A percentile compares a stretch with the other conserved stretches of the same genome.
phyloP scores from a whole-genome alignment of 2,113 vertebrate genomes.

The Coptodon rendalli region DNA sequence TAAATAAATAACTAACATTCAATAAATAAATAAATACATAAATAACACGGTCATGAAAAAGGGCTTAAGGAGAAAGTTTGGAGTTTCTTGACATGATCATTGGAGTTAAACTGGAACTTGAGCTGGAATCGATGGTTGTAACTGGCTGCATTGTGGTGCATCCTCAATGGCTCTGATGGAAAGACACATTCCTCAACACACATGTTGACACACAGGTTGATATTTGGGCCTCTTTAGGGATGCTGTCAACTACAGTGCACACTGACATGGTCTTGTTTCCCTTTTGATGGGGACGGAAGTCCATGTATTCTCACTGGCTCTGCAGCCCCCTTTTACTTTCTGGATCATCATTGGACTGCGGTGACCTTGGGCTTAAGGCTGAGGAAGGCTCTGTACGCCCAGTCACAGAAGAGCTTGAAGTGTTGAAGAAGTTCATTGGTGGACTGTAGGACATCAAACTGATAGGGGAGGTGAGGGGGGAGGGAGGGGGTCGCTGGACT shows the following conservation, averaged over 20 bases:
- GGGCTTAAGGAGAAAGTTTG: constrained; percentile 33
- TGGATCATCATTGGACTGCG: constrained; percentile 49
- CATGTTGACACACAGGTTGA: constrained; percentile 9
- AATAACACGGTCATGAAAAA: constrained; percentile 69
- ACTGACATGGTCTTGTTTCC: constrained; percentile 28
- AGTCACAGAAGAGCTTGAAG: constrained; percentile 76
- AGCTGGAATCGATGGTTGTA: constrained; percentile 15
- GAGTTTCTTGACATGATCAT: constrained; percentile 7
- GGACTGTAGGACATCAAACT: constrained; percentile 68
- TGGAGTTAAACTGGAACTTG: constrained; percentile 26
- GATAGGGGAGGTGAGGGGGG: constrained; percentile 47
- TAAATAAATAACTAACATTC: constrained; percentile 75
- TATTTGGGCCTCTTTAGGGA: constrained; percentile 17
- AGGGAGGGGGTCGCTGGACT: constrained; percentile 53
- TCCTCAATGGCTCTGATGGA: constrained; percentile 41
- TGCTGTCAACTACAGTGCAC: constrained; percentile 38
- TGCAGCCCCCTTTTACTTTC: not conserved
- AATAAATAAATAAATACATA: constrained; percentile 86
- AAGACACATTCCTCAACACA: constrained; percentile 42
- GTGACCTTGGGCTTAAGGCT: constrained; percentile 68
- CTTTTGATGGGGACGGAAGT: not conserved
- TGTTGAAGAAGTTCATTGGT: constrained; percentile 74
- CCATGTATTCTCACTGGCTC: not conserved
- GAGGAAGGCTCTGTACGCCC: constrained; percentile 73
- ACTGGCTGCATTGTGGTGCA: constrained; percentile 28